Percentiles rank a stretch among this genome's conserved stretches.
Evolutionary conservation across 2,113 vertebrate species (phyloP).

Genomic region (Hyperopisus bebe): DNA sequence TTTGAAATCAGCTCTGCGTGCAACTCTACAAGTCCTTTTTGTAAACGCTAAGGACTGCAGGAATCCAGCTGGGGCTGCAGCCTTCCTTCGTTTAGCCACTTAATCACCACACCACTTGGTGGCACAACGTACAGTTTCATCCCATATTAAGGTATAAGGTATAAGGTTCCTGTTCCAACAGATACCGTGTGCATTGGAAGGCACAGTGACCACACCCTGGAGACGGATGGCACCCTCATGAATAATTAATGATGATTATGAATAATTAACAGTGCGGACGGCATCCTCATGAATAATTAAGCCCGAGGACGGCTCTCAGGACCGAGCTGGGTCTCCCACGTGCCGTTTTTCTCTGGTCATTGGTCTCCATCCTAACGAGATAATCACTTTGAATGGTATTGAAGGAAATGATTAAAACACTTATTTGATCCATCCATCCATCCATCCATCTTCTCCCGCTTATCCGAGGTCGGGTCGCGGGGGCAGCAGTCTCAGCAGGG

Average conservation of each 20-base stretch:
- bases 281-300: not conserved
- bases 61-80: not conserved
- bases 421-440: too few species aligned
- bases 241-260: not conserved
- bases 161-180: not conserved
- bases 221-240: not conserved
- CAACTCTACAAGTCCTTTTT: not conserved
- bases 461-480: too few species aligned
- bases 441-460: too few species aligned
- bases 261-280: not conserved
- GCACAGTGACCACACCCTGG: not conserved
- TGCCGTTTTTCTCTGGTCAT: not conserved
- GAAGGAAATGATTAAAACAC: slow-evolving; percentile 17
- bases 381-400: slow-evolving; percentile 26
- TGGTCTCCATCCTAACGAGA: slow-evolving; percentile 15
- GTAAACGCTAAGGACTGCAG: not conserved
- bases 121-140: not conserved
- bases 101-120: not conserved
- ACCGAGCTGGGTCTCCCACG: too few species aligned
- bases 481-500: too few species aligned
- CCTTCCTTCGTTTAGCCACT: not conserved
- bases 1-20: not conserved
- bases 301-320: not conserved
- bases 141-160: not conserved
- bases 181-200: not conserved